phyloP scores from a whole-genome alignment of 2,888 invertebrate genomes.

The Hyles lineata region DNA sequence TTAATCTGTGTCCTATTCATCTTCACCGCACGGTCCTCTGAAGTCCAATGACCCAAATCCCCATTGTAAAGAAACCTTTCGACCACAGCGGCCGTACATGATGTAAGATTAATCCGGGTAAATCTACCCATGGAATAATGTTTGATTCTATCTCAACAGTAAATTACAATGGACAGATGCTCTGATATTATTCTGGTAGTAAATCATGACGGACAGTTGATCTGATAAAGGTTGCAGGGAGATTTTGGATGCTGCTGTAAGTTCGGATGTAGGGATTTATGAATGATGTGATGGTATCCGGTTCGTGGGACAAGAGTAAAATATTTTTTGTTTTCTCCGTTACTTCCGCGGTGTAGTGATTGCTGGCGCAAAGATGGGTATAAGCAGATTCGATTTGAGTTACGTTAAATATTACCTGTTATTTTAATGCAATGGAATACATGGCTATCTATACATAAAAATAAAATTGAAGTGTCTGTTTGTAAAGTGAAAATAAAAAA shows the following conservation, averaged over 20 bases:
- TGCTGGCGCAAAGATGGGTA: too few relatives aligned
- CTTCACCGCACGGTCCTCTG: not conserved
- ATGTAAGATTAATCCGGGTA: not conserved
- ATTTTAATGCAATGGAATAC: too few relatives aligned
- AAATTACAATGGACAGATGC: constrained; percentile 25
- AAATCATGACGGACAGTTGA: constrained; percentile 19
- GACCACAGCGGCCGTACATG: not conserved
- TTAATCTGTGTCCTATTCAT: not conserved
- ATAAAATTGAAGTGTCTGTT: too few relatives aligned
- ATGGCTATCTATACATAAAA: too few relatives aligned
- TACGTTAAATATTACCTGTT: too few relatives aligned
- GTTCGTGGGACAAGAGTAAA: too few relatives aligned
- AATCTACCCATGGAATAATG: constrained; percentile 6
- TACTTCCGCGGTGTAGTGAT: too few relatives aligned
- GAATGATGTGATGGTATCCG: not conserved
- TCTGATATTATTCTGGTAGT: constrained; percentile 7
- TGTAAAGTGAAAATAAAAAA: too few relatives aligned
- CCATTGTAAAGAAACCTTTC: not conserved
- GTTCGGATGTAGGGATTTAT: not conserved
- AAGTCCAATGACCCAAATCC: not conserved
- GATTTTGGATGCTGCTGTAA: not conserved
- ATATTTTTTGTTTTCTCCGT: too few relatives aligned
- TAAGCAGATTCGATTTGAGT: too few relatives aligned
- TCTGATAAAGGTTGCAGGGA: constrained; percentile 4
- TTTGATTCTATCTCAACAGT: not conserved